Evolutionary conservation across 1,140 invertebrate genomes (phyloP).

Genomic region (Wasmannia auropunctata): DNA sequence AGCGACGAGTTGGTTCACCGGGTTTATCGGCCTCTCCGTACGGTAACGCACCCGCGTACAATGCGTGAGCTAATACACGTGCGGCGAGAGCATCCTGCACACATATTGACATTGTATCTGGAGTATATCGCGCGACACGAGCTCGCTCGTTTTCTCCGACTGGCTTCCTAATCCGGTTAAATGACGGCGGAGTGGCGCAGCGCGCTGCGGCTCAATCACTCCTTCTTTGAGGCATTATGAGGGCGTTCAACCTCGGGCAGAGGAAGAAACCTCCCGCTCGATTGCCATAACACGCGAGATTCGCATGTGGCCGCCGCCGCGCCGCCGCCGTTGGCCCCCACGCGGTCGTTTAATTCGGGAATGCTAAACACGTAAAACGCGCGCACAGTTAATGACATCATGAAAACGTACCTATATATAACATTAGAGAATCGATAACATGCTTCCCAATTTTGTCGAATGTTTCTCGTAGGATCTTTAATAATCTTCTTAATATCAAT

Average conservation of each 20-base stretch:
- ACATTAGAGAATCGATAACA: not conserved
- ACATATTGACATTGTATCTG: constrained; percentile 63
- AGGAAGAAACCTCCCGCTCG: constrained; percentile 43
- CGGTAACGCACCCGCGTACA: constrained; percentile 28
- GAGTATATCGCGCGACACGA: constrained; percentile 67
- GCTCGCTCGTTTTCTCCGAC: constrained; percentile 71
- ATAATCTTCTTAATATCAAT: not conserved
- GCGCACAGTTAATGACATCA: not conserved
- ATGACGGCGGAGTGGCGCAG: constrained; percentile 69
- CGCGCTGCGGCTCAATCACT: constrained; percentile 77
- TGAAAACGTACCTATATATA: not conserved
- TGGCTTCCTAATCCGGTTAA: constrained; percentile 82
- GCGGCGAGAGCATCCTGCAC: not conserved
- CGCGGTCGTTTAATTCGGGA: not conserved
- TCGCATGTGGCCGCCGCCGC: constrained; percentile 1
- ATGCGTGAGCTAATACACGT: not conserved
- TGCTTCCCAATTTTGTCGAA: not conserved
- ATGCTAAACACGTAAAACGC: not conserved
- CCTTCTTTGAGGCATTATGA: constrained; percentile 75
- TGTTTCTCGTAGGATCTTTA: not conserved
- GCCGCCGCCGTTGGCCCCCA: constrained; percentile 11
- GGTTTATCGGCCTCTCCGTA: constrained; percentile 23
- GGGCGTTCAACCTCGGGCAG: constrained; percentile 78
- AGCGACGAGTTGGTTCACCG: not conserved
- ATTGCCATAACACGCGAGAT: constrained; percentile 41